Evolutionary conservation across 2,888 invertebrate species (phyloP).

Genomic region (Anarsia innoxiella): DNA sequence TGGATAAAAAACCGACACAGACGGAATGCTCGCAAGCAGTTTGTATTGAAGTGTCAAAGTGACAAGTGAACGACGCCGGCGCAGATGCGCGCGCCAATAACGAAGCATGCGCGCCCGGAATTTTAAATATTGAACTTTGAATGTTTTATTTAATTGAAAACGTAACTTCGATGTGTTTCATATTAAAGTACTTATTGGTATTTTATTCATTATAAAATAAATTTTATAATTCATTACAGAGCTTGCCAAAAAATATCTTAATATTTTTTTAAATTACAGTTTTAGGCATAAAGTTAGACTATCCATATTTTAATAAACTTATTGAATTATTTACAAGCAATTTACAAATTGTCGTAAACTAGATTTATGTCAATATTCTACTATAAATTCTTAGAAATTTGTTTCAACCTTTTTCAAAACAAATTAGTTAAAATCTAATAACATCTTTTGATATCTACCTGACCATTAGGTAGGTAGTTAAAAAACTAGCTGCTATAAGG

Average conservation of each 20-base stretch:
- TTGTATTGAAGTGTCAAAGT: slow-evolving; percentile 63
- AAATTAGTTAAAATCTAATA: too few relatives aligned
- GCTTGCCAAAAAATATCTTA: background rate
- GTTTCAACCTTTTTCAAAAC: too few relatives aligned
- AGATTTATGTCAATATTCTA: too few relatives aligned
- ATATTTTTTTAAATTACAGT: background rate
- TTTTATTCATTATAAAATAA: background rate
- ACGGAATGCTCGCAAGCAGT: slow-evolving; percentile 36
- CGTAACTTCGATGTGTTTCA: slow-evolving; percentile 1
- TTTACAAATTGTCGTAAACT: too few relatives aligned
- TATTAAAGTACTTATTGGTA: background rate
- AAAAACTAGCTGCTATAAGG: too few relatives aligned
- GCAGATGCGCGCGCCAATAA: slow-evolving; percentile 46
- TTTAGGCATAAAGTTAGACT: background rate
- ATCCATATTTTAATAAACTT: background rate
- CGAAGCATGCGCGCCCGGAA: slow-evolving; percentile 31
- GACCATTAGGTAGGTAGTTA: too few relatives aligned
- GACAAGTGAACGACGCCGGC: slow-evolving; percentile 45
- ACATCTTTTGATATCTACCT: too few relatives aligned
- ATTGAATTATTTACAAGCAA: background rate
- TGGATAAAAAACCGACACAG: slow-evolving; percentile 24
- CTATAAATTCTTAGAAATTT: too few relatives aligned
- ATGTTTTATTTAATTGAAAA: slow-evolving; percentile 22
- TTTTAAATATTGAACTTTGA: slow-evolving; percentile 32
- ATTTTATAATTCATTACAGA: background rate